Evolutionary conservation across 2,888 invertebrate genomes (phyloP).

Genomic region (Margaritifera margaritifera): DNA sequence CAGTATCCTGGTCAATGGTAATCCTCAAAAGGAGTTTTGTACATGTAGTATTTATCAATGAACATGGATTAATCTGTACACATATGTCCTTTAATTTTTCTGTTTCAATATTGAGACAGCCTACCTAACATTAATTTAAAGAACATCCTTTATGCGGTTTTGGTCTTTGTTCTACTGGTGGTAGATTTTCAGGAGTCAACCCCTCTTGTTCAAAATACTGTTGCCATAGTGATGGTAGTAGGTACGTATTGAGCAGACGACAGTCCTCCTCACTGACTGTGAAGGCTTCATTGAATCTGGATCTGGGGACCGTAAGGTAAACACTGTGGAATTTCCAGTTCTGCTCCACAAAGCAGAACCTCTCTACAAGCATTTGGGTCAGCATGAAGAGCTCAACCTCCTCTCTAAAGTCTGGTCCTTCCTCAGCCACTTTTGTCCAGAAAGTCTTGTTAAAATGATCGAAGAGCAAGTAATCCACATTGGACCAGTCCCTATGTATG

Average conservation of each 20-base stretch:
- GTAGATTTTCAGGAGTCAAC: conserved; percentile 19
- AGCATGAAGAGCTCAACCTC: conserved; percentile 51
- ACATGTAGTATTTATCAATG: no score
- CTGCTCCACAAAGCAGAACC: conserved; percentile 43
- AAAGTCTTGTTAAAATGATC: conserved; percentile 65
- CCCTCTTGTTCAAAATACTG: conserved; percentile 40
- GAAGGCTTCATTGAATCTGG: conserved; percentile 39
- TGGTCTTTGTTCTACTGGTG: conserved; percentile 17
- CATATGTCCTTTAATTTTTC: not conserved
- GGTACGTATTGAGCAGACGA: conserved; percentile 39
- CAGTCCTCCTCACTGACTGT: conserved; percentile 47
- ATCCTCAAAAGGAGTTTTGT: no score
- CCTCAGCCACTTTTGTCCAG: conserved; percentile 53
- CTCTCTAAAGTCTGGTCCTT: conserved; percentile 51
- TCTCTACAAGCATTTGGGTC: conserved; percentile 37
- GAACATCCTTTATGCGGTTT: conserved; percentile 35
- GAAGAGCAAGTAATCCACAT: conserved; percentile 63
- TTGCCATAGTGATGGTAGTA: conserved; percentile 41
- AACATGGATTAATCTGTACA: no score
- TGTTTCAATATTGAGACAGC: not conserved
- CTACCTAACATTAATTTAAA: conserved; percentile 9
- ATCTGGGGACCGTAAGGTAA: conserved; percentile 32
- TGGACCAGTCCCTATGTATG: conserved; percentile 60
- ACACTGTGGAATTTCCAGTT: conserved; percentile 19
- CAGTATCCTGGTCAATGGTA: no score